These are phyloP conservation scores for mouse (Mus musculus) DNA, from an alignment of 2,113 vertebrate genomes.

Conservation along the genomic window DNA sequence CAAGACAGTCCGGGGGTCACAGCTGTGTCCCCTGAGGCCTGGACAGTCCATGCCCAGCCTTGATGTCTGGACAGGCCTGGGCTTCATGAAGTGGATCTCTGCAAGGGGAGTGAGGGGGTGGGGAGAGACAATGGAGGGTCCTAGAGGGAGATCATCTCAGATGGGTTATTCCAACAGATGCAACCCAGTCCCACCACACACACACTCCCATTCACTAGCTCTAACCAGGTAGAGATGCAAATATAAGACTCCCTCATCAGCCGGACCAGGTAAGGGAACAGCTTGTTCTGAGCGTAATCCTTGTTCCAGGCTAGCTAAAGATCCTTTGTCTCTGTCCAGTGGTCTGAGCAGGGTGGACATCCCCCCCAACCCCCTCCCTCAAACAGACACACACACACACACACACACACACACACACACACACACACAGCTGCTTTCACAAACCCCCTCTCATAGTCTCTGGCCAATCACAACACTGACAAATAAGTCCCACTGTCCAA, in stretches of 20 bases:
- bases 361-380: background rate
- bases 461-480: conserved; percentile 69
- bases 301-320: conserved; percentile 27
- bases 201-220: background rate
- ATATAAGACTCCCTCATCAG: conserved; percentile 53
- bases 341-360: conserved; percentile 63
- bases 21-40: conserved; percentile 70
- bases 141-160: background rate
- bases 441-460: background rate
- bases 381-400: background rate
- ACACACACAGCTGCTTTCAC: conserved; percentile 58
- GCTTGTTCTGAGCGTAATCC: conserved; percentile 36
- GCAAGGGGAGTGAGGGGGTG: background rate
- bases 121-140: background rate
- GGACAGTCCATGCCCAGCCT: conserved; percentile 28
- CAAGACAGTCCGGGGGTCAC: conserved; percentile 64
- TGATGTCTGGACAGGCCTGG: conserved; percentile 30
- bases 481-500: conserved; percentile 66
- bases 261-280: conserved; percentile 49
- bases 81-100: background rate
- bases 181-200: background rate
- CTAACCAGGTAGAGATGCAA: background rate
- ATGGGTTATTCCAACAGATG: conserved; percentile 14
- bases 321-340: conserved; percentile 77
- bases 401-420: conserved; percentile 25